phyloP scores from a whole-genome alignment of 2,888 invertebrate species.

The Noctua pronuba region DNA sequence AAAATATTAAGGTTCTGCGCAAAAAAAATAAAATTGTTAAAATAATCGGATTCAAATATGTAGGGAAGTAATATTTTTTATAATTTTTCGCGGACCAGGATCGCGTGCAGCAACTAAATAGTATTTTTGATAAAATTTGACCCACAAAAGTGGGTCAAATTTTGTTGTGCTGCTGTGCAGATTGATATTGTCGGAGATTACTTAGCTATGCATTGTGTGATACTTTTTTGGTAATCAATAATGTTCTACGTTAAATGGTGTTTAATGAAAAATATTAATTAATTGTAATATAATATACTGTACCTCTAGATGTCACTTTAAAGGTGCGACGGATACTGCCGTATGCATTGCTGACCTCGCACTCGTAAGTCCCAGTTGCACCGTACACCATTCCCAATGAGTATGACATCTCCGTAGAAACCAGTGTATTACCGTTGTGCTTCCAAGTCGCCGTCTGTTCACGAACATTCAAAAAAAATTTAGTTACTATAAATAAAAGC shows the following conservation, averaged over 20 bases:
- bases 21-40: no score
- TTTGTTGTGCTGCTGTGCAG: no score
- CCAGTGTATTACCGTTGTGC: constrained; percentile 66
- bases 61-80: no score
- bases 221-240: not conserved
- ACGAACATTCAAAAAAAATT: not conserved
- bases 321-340: constrained; percentile 74
- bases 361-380: constrained; percentile 75
- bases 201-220: not conserved
- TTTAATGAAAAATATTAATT: not conserved
- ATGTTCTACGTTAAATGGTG: not conserved
- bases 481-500: not conserved
- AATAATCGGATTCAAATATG: no score
- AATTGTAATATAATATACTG: constrained; percentile 1
- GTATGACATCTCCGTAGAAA: constrained; percentile 56
- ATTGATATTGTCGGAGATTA: not conserved
- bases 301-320: constrained; percentile 71
- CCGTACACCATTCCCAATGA: constrained; percentile 65
- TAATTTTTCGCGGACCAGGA: no score
- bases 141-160: no score
- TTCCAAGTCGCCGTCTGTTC: constrained; percentile 74
- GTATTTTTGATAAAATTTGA: no score
- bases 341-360: constrained; percentile 73
- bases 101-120: no score
- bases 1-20: no score